Evolutionary conservation across 2,113 vertebrate species (phyloP).

Genomic region (Choloepus hoffmanni): DNA sequence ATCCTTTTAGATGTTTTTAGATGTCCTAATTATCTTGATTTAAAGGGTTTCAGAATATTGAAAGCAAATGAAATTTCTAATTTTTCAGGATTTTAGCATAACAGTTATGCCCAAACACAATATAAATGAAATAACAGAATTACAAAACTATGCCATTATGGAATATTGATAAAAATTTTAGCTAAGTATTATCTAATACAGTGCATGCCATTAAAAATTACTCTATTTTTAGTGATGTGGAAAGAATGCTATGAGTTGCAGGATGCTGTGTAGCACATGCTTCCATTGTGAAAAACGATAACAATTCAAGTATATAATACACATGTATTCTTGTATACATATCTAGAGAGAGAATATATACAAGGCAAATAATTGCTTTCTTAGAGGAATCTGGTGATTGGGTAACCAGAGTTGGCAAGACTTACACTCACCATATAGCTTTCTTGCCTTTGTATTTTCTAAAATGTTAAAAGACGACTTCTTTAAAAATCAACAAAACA

Average conservation of each 20-base stretch:
- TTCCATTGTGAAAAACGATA: background rate
- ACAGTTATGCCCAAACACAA: background rate
- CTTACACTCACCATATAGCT: background rate
- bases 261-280: background rate
- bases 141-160: background rate
- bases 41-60: background rate
- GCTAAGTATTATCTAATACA: background rate
- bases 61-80: background rate
- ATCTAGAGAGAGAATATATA: background rate
- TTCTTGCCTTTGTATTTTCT: background rate
- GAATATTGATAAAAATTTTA: background rate
- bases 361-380: too few species aligned
- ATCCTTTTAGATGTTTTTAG: background rate
- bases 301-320: background rate
- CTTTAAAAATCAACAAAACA: slow-evolving; percentile 3
- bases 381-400: too few species aligned
- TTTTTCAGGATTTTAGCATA: background rate
- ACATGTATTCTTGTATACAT: too few species aligned
- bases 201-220: background rate
- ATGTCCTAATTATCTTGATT: background rate
- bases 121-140: background rate
- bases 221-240: background rate
- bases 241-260: background rate
- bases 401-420: background rate
- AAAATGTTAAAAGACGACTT: background rate